A percentile compares a stretch with the other conserved stretches of the same genome.
Conservation (phyloP, 1,140 invertebrate species). For the Hypothenemus hampei region DNA sequence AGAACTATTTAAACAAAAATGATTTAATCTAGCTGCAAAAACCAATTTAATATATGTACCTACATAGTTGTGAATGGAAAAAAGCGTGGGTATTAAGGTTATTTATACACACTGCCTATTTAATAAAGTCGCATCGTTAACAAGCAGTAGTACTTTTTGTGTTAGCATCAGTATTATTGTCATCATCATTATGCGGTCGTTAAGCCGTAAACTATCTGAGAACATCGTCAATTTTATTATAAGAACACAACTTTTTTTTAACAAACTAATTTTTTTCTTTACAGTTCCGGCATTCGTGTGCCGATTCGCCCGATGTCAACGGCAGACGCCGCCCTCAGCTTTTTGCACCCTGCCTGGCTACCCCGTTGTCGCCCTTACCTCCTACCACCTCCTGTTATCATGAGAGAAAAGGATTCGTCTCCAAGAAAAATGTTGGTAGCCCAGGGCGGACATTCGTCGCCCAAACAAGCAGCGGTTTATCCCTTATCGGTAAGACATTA, state of each 20-base stretch:
- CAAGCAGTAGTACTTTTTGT: constrained; percentile 2
- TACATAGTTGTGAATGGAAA: no score
- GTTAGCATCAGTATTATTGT: constrained; percentile 1
- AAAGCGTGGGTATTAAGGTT: constrained; percentile 7
- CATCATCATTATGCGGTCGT: constrained; percentile 11
- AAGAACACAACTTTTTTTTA: background rate
- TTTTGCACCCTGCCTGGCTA: constrained; percentile 42
- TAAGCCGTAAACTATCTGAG: constrained; percentile 1
- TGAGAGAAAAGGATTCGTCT: constrained; percentile 76
- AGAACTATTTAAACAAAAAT: background rate
- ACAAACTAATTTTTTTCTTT: constrained; percentile 3
- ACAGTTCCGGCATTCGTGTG: constrained; percentile 4
- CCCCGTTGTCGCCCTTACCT: constrained; percentile 43
- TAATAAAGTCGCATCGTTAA: constrained; percentile 15
- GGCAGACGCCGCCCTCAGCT: constrained; percentile 23
- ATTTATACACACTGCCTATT: constrained; percentile 3
- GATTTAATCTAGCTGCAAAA: background rate
- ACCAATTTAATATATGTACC: background rate
- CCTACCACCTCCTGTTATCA: constrained; percentile 42
- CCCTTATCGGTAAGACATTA: constrained; percentile 51
- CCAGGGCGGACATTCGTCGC: constrained; percentile 56
- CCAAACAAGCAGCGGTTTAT: constrained; percentile 67
- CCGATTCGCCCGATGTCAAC: constrained; percentile 18
- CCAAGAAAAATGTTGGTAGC: constrained; percentile 64
- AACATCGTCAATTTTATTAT: constrained; percentile 1